Evolutionary conservation across 2,888 invertebrate genomes (phyloP), one percentile per base, ranked within the genome.

Genomic region (Noctua comes): DNA sequence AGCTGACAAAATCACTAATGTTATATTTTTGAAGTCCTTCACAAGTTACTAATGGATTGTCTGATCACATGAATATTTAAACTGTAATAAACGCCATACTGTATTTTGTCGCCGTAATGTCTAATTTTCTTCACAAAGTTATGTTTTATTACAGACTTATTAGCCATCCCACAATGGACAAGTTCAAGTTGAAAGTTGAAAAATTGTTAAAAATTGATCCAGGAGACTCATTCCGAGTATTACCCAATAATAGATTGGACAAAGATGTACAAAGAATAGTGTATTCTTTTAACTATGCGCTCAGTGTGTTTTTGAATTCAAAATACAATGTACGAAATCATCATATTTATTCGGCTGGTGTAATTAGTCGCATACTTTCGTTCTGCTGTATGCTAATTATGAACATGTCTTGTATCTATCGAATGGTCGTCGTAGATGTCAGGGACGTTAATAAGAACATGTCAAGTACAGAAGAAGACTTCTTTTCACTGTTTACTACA

Each of bases 21-120:
- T 57, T 7, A 40, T 7, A 40, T 7, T 27, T 27, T 16, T 27
- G 27, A 27, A 57, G 57, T 13, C 7, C 54, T 24, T n/a, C n/a
- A 24, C 8, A 54, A 24, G 18, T 62, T 18, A 18, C 10, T 62
- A 31, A 31, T 62, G 31, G 8, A 62, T 21, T 62, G 10, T 10
- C 21, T 31, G 31, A 36, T 21, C 18, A 62, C 40, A 27, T 71
- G 40, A 62, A 71, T 71, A 40, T 71, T 71, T 31, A 21, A 62
- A 62, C 8, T 31, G 18, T 21, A 62, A 21, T 40, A 40, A 40
- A 54, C 11, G 7, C 4, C 5, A 54, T n/a, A 31, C 0, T 57
- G n/a, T 57, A 21, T n/a, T 57, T 54, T 7, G 4, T 6, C n/a
- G 6, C 69, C 24, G 0, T 69, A 1, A 24, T 36, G 18, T 54